A percentile compares a stretch with the other conserved stretches of the same genome.
Conservation (phyloP, 2,888 invertebrate species). For the Eristalis tenax region DNA sequence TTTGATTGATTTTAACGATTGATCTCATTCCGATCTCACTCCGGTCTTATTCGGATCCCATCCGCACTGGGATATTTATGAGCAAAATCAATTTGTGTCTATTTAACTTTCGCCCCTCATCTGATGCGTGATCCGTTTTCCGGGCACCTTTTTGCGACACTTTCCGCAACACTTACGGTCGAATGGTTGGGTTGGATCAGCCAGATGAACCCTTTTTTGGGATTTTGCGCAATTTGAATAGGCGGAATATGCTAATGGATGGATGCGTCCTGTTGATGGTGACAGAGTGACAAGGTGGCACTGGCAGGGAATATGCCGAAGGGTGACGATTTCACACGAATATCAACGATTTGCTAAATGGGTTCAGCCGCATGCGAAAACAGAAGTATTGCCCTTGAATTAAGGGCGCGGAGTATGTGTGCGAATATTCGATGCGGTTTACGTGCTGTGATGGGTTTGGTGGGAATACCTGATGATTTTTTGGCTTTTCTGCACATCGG, state of each 20-base stretch:
- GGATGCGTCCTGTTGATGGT: background rate
- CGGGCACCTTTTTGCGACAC: conserved; percentile 8
- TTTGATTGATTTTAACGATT: conserved; percentile 52
- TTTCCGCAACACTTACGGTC: conserved; percentile 51
- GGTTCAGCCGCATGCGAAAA: conserved; percentile 56
- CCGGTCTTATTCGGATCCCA: background rate
- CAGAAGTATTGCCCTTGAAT: background rate
- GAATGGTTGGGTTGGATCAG: no score
- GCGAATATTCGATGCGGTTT: background rate
- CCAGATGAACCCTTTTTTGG: conserved; percentile 46
- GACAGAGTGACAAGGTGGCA: background rate
- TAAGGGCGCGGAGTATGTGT: conserved; percentile 3
- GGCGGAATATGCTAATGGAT: conserved; percentile 61
- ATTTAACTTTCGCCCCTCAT: conserved; percentile 10
- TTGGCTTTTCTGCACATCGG: background rate
- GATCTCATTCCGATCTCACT: conserved; percentile 50
- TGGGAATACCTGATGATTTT: background rate
- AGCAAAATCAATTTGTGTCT: conserved; percentile 51
- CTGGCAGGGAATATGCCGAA: background rate
- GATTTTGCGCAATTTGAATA: conserved; percentile 40
- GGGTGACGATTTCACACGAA: conserved; percentile 68
- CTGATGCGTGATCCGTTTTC: conserved; percentile 42
- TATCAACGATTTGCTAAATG: conserved; percentile 65
- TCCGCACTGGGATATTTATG: conserved; percentile 28
- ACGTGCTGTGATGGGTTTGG: background rate